Percentiles rank a stretch among this genome's conserved stretches.
phyloP scores from a whole-genome alignment of 1,140 invertebrate species.

The Theocolax elegans region DNA sequence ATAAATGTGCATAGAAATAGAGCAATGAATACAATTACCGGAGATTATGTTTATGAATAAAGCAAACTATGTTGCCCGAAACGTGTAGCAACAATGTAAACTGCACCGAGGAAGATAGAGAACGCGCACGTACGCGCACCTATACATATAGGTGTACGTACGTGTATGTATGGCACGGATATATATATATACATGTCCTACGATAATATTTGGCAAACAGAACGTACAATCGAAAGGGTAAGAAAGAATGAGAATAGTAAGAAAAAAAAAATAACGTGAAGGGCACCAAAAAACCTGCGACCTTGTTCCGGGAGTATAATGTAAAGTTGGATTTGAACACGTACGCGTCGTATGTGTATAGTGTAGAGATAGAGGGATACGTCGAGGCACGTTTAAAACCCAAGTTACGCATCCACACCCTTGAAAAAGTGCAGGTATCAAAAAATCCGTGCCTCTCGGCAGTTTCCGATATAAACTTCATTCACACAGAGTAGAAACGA shows the following conservation, averaged over 20 bases:
- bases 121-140: too few species aligned
- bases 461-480: constrained; percentile 6
- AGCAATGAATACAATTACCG: too few species aligned
- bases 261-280: not conserved
- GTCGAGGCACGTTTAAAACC: too few species aligned
- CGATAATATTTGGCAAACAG: constrained; percentile 24
- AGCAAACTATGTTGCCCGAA: too few species aligned
- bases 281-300: constrained; percentile 3
- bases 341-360: not conserved
- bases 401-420: too few species aligned
- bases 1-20: constrained; percentile 6
- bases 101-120: too few species aligned
- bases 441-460: too few species aligned
- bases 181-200: constrained; percentile 32
- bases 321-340: too few species aligned
- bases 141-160: too few species aligned
- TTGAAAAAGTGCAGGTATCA: too few species aligned
- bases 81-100: too few species aligned
- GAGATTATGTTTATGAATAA: not conserved
- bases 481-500: not conserved
- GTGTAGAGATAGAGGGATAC: not conserved
- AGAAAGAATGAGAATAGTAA: not conserved
- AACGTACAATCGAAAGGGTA: constrained; percentile 8
- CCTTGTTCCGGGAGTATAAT: not conserved
- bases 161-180: too few species aligned